Evolutionary conservation across 1,140 invertebrate genomes (phyloP).

Genomic region (Sycophila sp.): DNA sequence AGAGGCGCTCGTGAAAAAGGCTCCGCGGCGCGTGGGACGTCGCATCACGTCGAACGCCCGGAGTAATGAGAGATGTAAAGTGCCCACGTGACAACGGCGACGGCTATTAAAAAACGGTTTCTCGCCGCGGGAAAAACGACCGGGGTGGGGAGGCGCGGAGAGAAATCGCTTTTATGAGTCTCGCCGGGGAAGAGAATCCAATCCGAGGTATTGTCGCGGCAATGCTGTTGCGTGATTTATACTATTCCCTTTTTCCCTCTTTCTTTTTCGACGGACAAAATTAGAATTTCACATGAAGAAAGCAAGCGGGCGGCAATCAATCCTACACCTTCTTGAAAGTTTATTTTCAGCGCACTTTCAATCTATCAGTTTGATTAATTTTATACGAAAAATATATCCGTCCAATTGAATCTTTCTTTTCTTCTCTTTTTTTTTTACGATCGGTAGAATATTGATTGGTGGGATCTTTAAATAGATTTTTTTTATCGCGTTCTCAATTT

Average conservation of each 20-base stretch:
- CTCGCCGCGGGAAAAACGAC: not conserved
- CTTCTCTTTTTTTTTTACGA: too few relatives aligned
- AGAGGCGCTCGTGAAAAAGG: constrained; percentile 27
- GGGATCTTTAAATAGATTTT: too few relatives aligned
- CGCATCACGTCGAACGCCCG: constrained; percentile 34
- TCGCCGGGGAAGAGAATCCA: not conserved
- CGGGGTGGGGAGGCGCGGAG: not conserved
- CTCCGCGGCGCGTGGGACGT: constrained; percentile 1
- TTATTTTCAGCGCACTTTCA: too few relatives aligned
- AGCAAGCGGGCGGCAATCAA: too few relatives aligned
- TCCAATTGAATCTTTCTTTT: too few relatives aligned
- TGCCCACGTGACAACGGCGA: constrained; percentile 45
- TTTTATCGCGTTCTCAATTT: too few relatives aligned
- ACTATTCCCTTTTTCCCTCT: not conserved
- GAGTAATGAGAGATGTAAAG: constrained; percentile 46
- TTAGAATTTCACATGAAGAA: too few relatives aligned
- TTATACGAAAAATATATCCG: too few relatives aligned
- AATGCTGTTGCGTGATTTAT: not conserved
- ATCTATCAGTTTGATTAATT: too few relatives aligned
- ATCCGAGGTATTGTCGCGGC: not conserved
- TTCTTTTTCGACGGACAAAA: not conserved
- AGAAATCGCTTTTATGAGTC: not conserved
- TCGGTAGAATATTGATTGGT: too few relatives aligned
- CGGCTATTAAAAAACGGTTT: not conserved
- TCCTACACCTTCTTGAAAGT: too few relatives aligned